Percentiles rank a stretch among this genome's conserved stretches.
Conservation (phyloP, 2,113 vertebrate genomes). For the Eptesicus fuscus region DNA sequence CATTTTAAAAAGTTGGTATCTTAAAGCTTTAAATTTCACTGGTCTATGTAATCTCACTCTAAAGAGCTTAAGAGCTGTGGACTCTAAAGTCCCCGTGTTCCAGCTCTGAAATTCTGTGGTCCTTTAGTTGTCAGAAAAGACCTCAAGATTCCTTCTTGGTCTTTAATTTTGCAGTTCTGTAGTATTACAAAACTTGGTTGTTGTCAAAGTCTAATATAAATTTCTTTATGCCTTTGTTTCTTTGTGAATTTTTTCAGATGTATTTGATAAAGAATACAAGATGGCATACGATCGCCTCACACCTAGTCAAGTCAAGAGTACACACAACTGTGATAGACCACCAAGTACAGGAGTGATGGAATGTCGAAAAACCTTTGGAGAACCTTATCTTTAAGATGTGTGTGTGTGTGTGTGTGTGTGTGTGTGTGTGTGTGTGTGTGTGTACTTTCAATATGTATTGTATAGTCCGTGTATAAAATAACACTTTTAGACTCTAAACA, state of each 20-base stretch:
- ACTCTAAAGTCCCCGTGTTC: background rate
- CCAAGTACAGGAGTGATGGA: conserved; percentile 97
- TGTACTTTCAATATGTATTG: conserved; percentile 39
- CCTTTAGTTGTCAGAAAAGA: background rate
- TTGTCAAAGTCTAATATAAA: background rate
- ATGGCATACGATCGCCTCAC: conserved; percentile 95
- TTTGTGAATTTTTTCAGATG: conserved; percentile 83
- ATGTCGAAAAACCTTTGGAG: conserved; percentile 95
- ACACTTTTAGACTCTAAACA: conserved; percentile 73
- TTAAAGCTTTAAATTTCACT: background rate
- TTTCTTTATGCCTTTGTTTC: conserved; percentile 29
- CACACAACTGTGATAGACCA: conserved; percentile 95
- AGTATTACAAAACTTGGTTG: background rate
- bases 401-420: background rate
- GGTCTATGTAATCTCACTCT: background rate
- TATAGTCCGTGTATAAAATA: conserved; percentile 74
- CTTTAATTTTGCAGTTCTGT: background rate
- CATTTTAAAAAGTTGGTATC: background rate
- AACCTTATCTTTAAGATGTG: conserved; percentile 88
- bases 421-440: background rate
- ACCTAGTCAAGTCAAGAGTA: conserved; percentile 93
- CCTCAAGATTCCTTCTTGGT: background rate
- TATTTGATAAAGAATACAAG: conserved; percentile 98
- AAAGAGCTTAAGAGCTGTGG: background rate
- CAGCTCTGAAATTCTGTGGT: background rate